Base-by-base conservation (phyloP, 2,888 invertebrate genomes). In the Furcula furcula region DNA sequence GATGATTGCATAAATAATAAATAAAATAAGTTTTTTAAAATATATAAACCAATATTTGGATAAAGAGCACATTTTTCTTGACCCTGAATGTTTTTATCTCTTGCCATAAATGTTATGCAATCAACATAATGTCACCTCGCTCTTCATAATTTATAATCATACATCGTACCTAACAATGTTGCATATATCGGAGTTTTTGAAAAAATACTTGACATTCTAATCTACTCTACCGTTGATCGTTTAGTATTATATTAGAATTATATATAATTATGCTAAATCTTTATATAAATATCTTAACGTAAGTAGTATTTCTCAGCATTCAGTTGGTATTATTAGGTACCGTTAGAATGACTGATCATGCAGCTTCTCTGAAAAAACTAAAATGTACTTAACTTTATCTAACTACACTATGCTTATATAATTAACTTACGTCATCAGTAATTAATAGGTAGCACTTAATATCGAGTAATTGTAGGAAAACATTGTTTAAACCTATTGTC, bases 1-100 rank as follows among this genome's bases (percentile, higher is more conserved):
- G 65, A 63, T 69, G 70, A 69, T 67, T 69, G 77, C 74, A 76
- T 79, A 76, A 49, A 77, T 76, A 76, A 55, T 49, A 40, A 55
- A 45, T 55, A 56, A 61, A 33, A 40, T 59, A 59, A 37, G 48
- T 50, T 40, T 32, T 29, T 44, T 41, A 26, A 7, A 14, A 26
- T 26, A 26, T 7, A 14, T 34, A 34, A 37, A 41, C 7, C 38
- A 29, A 35, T 36, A 54, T 46, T 42, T 34, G 26, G 27, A 36
- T 27, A 42, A 33, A 36, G 38, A 43, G 36, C 35, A 35, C 13
- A 30, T 36, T 19, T 12, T 31, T 10, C 20, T 29, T 28, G 14
- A 37, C 15, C 31, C 29, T 29, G 19, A 34, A n/a, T n/a, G 26
- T 14, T 30, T 32, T 18, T 44, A 40, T 43, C 18, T 43, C 51